A percentile compares a stretch with the other conserved stretches of the same genome.
These are phyloP conservation scores for Lagopus leucura DNA, from an alignment of 2,113 vertebrate species.

Conservation along the genomic window DNA sequence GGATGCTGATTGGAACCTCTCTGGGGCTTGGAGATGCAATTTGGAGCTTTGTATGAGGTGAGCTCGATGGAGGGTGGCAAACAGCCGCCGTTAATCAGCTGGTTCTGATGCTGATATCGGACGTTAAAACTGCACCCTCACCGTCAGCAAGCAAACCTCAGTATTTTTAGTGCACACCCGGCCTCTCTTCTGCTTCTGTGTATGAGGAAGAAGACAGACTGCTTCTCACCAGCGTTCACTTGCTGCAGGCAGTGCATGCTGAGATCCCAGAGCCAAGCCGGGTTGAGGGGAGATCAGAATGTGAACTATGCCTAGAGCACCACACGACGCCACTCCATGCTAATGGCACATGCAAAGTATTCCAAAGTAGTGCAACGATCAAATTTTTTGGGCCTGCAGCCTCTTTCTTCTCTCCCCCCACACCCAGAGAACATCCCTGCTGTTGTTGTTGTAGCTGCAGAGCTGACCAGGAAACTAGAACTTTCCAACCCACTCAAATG, in stretches of 20 bases:
- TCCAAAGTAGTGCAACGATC: slow-evolving; percentile 58
- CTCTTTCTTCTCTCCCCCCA: not conserved
- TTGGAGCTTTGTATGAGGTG: rapidly evolving
- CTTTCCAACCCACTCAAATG: slow-evolving; percentile 42
- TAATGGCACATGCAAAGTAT: slow-evolving; percentile 2
- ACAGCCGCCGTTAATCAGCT: not conserved
- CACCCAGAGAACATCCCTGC: slow-evolving; percentile 41
- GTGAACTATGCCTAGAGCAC: slow-evolving; percentile 67
- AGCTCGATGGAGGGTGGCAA: not conserved
- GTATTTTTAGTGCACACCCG: not conserved
- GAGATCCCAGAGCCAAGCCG: not conserved
- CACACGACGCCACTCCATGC: slow-evolving; percentile 22
- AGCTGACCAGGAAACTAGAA: slow-evolving; percentile 53
- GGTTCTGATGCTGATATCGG: not conserved
- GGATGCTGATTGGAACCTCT: not conserved
- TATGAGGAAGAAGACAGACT: not conserved
- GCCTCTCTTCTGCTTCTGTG: not conserved
- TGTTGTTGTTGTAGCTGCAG: slow-evolving; percentile 38
- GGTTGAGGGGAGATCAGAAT: slow-evolving; percentile 55
- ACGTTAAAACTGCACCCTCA: not conserved
- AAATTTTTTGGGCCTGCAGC: slow-evolving; percentile 49
- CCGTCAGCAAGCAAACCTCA: not conserved
- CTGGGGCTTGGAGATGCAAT: not conserved
- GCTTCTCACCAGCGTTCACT: not conserved
- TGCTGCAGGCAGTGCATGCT: not conserved